Conservation (phyloP, 2,888 invertebrate genomes). For the Vesta saturnalis region DNA sequence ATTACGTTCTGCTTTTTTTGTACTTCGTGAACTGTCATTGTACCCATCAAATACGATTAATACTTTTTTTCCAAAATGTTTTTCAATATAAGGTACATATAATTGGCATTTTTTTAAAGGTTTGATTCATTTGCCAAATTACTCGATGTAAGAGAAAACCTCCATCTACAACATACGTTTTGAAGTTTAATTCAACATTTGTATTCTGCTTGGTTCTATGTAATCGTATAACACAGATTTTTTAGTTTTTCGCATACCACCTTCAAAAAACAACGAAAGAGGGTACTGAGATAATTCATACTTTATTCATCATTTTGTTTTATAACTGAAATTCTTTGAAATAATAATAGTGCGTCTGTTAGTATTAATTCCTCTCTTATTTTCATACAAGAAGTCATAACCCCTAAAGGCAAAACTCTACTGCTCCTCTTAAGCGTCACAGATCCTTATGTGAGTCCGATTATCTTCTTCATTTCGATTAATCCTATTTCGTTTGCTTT, state of each 20-base stretch:
- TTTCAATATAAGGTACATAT: slow-evolving; percentile 45
- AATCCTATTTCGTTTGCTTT: slow-evolving; percentile 51
- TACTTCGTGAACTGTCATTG: slow-evolving; percentile 48
- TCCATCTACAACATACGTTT: slow-evolving; percentile 39
- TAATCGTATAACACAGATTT: too few relatives aligned
- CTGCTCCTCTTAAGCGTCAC: neutral
- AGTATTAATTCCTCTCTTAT: slow-evolving; percentile 51
- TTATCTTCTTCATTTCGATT: neutral
- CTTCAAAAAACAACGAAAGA: too few relatives aligned
- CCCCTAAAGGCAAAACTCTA: slow-evolving; percentile 53
- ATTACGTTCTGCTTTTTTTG: slow-evolving; percentile 46
- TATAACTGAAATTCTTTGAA: too few relatives aligned
- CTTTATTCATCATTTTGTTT: too few relatives aligned
- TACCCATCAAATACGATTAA: slow-evolving; percentile 51
- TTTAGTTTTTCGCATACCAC: too few relatives aligned
- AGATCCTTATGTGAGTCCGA: neutral
- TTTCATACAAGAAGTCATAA: slow-evolving; percentile 49
- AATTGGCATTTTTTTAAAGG: slow-evolving; percentile 46
- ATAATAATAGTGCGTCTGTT: too few relatives aligned
- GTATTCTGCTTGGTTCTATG: too few relatives aligned
- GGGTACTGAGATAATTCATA: too few relatives aligned
- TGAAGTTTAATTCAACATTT: too few relatives aligned
- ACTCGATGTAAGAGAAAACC: slow-evolving; percentile 48
- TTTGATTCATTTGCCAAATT: slow-evolving; percentile 43
- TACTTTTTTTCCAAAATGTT: slow-evolving; percentile 43